These are phyloP conservation scores for Rutilus rutilus DNA, from an alignment of 2,113 vertebrate genomes.

Conservation along the genomic window DNA sequence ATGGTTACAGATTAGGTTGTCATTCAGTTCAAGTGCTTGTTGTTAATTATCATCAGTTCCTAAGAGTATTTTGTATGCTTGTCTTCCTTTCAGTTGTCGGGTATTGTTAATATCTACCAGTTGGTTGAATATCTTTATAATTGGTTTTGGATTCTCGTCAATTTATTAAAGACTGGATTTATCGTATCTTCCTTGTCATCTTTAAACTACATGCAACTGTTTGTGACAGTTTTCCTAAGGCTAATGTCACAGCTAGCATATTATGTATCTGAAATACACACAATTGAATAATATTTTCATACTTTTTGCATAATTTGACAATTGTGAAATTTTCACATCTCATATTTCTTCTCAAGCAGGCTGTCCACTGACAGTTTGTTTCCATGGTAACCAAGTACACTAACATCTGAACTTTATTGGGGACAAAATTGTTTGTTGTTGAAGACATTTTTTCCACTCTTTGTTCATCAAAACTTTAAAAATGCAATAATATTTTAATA, in stretches of 20 bases:
- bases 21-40: too few species aligned
- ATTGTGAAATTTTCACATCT: not conserved
- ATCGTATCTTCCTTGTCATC: too few species aligned
- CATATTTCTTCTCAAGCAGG: conserved; percentile 14
- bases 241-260: not conserved
- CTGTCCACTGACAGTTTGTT: conserved; percentile 11
- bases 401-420: not conserved
- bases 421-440: not conserved
- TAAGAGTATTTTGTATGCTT: too few species aligned
- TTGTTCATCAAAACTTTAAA: not conserved
- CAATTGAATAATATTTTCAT: not conserved
- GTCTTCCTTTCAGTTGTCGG: too few species aligned
- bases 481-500: not conserved
- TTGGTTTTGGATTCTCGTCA: too few species aligned
- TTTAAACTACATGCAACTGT: too few species aligned
- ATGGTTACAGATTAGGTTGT: too few species aligned
- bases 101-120: too few species aligned
- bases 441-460: not conserved
- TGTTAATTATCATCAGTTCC: too few species aligned
- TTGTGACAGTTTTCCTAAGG: not conserved
- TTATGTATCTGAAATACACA: not conserved
- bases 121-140: too few species aligned
- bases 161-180: too few species aligned
- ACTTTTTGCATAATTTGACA: not conserved
- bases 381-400: not conserved